A percentile compares a stretch with the other conserved stretches of the same genome.
Conservation (phyloP, 2,113 vertebrate species). For the Archocentrus centrarchus region DNA sequence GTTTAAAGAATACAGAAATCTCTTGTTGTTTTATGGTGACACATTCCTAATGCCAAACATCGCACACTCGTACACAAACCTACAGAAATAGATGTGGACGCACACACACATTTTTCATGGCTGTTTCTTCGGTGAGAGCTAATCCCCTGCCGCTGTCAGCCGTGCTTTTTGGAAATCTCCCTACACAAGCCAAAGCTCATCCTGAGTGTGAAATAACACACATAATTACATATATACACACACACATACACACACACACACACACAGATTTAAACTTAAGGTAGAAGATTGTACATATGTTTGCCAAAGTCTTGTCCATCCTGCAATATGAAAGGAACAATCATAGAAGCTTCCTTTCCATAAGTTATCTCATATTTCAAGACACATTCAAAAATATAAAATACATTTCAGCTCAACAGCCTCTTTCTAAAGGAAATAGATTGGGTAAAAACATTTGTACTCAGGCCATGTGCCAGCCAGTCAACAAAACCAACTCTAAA, state of each 20-base stretch:
- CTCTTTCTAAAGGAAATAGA: conserved; percentile 26
- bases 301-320: conserved; percentile 27
- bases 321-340: not conserved
- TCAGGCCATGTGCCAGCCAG: not conserved
- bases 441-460: conserved; percentile 7
- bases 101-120: conserved; percentile 56
- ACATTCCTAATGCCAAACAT: conserved; percentile 42
- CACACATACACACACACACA: not conserved
- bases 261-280: conserved; percentile 3
- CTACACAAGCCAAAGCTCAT: conserved; percentile 69
- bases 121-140: conserved; percentile 58
- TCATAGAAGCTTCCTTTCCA: not conserved
- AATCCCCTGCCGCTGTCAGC: conserved; percentile 73
- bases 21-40: conserved; percentile 57
- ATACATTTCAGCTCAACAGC: not conserved
- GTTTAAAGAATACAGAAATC: conserved; percentile 56
- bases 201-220: conserved; percentile 55
- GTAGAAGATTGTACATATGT: conserved; percentile 16
- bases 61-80: conserved; percentile 15
- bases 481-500: conserved; percentile 14
- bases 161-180: conserved; percentile 70
- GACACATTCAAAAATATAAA: not conserved
- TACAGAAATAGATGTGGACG: not conserved
- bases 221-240: not conserved
- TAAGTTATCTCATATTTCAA: not conserved